phyloP scores from a whole-genome alignment of 2,113 vertebrate genomes.

The Zeus faber region DNA sequence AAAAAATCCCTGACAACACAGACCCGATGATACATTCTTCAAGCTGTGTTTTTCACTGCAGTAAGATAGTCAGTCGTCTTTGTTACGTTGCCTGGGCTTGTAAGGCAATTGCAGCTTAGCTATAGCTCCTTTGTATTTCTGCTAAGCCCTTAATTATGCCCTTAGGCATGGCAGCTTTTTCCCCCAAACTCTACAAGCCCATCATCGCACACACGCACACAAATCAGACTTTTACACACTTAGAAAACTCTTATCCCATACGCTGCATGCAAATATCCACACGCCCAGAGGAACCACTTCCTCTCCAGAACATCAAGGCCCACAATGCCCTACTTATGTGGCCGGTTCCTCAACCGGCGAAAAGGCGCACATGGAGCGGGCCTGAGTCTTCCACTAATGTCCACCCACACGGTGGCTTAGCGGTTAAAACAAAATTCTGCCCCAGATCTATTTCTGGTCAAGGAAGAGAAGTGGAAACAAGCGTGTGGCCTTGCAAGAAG shows the following conservation, averaged over 20 bases:
- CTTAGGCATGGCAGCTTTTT: conserved; percentile 7
- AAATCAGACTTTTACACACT: conserved; percentile 8
- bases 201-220: conserved; percentile 10
- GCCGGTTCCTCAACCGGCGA: conserved; percentile 32
- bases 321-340: conserved; percentile 46
- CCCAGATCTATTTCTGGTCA: conserved; percentile 46
- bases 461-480: conserved; percentile 50
- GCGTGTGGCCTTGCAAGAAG: conserved; percentile 36
- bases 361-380: conserved; percentile 20
- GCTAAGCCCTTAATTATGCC: conserved; percentile 14
- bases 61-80: background rate
- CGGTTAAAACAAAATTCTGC: conserved; percentile 30
- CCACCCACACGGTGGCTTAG: conserved; percentile 10
- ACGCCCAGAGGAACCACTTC: conserved; percentile 45
- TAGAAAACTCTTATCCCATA: conserved; percentile 7
- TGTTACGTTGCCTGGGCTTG: conserved; percentile 9
- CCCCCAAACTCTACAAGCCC: background rate
- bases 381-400: conserved; percentile 2
- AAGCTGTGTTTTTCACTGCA: background rate
- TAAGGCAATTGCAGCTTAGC: conserved; percentile 11
- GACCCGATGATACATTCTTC: background rate
- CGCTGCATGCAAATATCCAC: conserved; percentile 50
- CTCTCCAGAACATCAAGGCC: conserved; percentile 51
- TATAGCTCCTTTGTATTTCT: background rate
- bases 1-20: too few species aligned